Evolutionary conservation across 2,888 invertebrate genomes (phyloP).

Genomic region (Tetranychus truncatus): DNA sequence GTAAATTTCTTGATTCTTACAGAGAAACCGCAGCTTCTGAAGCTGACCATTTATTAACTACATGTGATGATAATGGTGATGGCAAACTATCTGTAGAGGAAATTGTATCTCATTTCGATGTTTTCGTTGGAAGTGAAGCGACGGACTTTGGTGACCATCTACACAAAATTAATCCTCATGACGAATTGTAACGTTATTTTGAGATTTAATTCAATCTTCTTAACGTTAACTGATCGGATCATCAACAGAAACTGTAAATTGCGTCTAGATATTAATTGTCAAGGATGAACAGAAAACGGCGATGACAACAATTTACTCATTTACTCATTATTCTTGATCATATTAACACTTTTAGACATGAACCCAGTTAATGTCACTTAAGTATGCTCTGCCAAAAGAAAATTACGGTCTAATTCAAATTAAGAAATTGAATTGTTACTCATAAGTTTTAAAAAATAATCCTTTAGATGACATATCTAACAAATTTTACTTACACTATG

Average conservation of each 20-base stretch:
- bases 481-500: too few species aligned
- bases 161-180: slow-evolving; percentile 51
- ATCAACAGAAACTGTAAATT: neutral
- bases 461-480: too few species aligned
- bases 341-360: too few species aligned
- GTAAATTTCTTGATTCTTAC: slow-evolving; percentile 20
- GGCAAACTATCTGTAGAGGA: slow-evolving; percentile 57
- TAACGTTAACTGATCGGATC: neutral
- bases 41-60: slow-evolving; percentile 66
- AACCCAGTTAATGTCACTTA: too few species aligned
- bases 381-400: too few species aligned
- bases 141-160: slow-evolving; percentile 71
- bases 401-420: too few species aligned
- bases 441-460: too few species aligned
- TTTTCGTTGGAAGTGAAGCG: slow-evolving; percentile 80
- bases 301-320: too few species aligned
- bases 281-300: too few species aligned
- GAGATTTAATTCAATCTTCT: neutral
- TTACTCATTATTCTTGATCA: too few species aligned
- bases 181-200: slow-evolving; percentile 47
- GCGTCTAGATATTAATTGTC: too few species aligned
- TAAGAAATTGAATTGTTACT: too few species aligned
- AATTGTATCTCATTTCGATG: slow-evolving; percentile 60
- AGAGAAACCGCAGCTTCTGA: slow-evolving; percentile 75
- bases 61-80: slow-evolving; percentile 69